Percentiles rank a stretch among this genome's conserved stretches.
Conservation (phyloP, 1,140 invertebrate genomes). For the Akabosia matsudoensis region DNA sequence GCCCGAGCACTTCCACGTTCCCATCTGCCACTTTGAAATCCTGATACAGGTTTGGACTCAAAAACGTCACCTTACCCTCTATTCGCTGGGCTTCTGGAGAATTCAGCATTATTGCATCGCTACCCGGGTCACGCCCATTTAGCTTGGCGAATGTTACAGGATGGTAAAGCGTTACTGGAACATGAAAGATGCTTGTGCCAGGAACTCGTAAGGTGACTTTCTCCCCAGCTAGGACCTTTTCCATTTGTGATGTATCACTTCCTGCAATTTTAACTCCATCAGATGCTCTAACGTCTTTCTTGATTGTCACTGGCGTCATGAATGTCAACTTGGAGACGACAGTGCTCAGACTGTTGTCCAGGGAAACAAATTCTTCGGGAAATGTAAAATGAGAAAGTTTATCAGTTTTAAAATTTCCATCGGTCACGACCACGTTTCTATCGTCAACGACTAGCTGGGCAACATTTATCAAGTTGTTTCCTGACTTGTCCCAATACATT, state of each 20-base stretch:
- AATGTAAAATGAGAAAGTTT: slow-evolving; percentile 9
- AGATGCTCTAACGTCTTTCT: background rate
- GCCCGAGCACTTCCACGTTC: slow-evolving; percentile 2
- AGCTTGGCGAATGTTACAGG: background rate
- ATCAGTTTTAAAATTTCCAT: slow-evolving; percentile 19
- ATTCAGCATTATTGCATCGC: slow-evolving; percentile 11
- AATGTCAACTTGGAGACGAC: background rate
- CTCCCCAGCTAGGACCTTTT: too few relatives aligned
- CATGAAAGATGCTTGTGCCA: slow-evolving; percentile 7
- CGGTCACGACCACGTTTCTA: background rate
- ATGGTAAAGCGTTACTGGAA: background rate
- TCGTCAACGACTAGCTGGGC: slow-evolving; percentile 1
- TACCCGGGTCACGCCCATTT: background rate
- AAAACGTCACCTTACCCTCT: background rate
- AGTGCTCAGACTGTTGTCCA: background rate
- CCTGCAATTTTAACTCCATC: too few relatives aligned
- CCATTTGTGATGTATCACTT: too few relatives aligned
- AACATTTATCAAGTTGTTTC: slow-evolving; percentile 1
- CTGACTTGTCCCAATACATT: slow-evolving; percentile 7
- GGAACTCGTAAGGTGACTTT: too few relatives aligned
- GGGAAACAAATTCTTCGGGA: slow-evolving; percentile 7
- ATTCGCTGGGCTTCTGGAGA: background rate
- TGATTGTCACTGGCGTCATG: background rate
- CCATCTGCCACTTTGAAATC: background rate
- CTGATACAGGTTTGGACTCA: background rate